Conservation (phyloP, 2,888 invertebrate species). For the Meiosimyza platycephala region DNA sequence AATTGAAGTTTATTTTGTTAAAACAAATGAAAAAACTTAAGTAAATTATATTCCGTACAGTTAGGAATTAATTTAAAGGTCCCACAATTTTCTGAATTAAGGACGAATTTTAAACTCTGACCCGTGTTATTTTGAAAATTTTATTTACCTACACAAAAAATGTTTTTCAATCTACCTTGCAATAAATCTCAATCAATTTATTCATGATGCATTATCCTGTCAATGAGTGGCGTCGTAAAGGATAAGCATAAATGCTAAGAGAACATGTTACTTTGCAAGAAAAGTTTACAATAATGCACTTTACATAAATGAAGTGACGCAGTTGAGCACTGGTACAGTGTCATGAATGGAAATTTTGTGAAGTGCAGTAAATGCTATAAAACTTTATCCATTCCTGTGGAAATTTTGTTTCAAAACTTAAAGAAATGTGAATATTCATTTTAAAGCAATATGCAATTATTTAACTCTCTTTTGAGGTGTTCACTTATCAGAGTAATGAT, state of each 20-base stretch:
- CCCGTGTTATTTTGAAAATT: too few species aligned
- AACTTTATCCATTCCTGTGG: too few species aligned
- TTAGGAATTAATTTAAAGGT: too few species aligned
- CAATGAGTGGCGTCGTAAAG: slow-evolving; percentile 12
- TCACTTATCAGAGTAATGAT: too few species aligned
- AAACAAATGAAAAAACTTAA: too few species aligned
- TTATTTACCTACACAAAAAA: background rate
- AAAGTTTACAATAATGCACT: background rate
- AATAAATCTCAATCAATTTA: slow-evolving; percentile 15
- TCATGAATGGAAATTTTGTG: background rate
- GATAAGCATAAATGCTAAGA: background rate
- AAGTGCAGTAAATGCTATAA: background rate
- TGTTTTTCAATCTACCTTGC: background rate
- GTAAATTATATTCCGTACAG: too few species aligned
- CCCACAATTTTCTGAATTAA: too few species aligned
- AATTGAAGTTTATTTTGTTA: too few species aligned
- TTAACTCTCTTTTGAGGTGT: too few species aligned
- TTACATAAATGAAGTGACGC: background rate
- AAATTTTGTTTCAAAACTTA: background rate
- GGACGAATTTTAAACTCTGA: too few species aligned
- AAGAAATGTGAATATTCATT: background rate
- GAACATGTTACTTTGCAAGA: background rate
- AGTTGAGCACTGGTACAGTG: slow-evolving; percentile 1
- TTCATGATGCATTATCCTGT: slow-evolving; percentile 22
- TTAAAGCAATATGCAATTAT: background rate